Evolutionary conservation across 2,113 vertebrate genomes (phyloP).

Genomic region (Melierax canorus): DNA sequence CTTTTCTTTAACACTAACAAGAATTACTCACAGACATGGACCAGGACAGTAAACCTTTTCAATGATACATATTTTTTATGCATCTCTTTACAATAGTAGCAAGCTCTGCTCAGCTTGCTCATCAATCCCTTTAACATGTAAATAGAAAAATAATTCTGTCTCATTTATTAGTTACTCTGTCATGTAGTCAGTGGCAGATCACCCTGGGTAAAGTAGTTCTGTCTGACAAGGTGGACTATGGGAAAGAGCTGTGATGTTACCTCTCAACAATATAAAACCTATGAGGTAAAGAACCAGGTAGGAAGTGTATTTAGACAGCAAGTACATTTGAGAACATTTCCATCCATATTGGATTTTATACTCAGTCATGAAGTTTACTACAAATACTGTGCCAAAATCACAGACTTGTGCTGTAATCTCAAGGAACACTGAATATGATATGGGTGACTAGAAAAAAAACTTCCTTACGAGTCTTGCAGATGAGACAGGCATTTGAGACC

Average conservation of each 20-base stretch:
- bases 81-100: neutral
- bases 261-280: neutral
- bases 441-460: neutral
- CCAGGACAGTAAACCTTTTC: neutral
- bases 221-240: neutral
- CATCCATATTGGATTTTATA: neutral
- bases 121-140: neutral
- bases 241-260: neutral
- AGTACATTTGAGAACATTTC: neutral
- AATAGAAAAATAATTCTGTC: neutral
- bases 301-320: neutral
- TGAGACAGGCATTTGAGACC: neutral
- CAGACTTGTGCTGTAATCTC: neutral
- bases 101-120: neutral
- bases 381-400: neutral
- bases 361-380: neutral
- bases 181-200: neutral
- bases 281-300: neutral
- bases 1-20: neutral
- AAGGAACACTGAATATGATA: neutral
- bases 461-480: neutral
- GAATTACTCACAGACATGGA: neutral
- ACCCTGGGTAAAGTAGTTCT: neutral
- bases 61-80: neutral
- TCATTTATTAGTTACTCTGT: neutral